Conservation (phyloP, 1,140 invertebrate genomes). For the Drosophila pruinosa region DNA sequence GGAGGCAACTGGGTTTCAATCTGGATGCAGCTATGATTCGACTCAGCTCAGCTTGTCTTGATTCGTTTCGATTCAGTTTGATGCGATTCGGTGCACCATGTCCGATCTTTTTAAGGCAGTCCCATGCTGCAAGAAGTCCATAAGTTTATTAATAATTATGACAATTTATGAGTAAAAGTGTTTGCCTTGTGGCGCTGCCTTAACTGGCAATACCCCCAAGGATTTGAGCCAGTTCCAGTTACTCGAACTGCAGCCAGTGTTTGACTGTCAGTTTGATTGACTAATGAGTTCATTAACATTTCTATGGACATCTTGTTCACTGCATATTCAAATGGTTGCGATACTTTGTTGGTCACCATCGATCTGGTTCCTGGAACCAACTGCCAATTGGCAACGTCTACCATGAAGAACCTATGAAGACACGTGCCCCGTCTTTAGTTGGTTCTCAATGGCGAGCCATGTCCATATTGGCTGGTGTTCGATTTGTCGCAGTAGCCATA, state of each 20-base stretch:
- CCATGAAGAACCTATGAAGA: background rate
- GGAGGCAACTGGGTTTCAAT: background rate
- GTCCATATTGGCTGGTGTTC: conserved; percentile 65
- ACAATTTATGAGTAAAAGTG: conserved; percentile 79
- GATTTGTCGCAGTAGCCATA: conserved; percentile 63
- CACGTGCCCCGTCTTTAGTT: conserved; percentile 51
- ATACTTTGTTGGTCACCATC: conserved; percentile 1
- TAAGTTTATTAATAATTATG: conserved; percentile 75
- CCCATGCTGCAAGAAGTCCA: conserved; percentile 53
- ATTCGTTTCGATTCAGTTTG: background rate
- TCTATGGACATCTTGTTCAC: conserved; percentile 12
- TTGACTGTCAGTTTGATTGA: conserved; percentile 49
- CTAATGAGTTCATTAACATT: conserved; percentile 76
- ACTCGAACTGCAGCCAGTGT: background rate
- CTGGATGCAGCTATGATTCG: conserved; percentile 7
- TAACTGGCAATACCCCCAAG: conserved; percentile 34
- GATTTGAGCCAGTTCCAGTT: background rate
- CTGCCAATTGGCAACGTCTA: background rate
- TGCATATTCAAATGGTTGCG: conserved; percentile 60
- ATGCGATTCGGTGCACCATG: conserved; percentile 2
- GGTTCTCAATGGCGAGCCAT: conserved; percentile 38
- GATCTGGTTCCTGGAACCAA: conserved; percentile 35
- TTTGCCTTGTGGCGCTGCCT: conserved; percentile 36
- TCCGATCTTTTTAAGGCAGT: conserved; percentile 23
- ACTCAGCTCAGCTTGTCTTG: background rate